Evolutionary conservation across 1,140 invertebrate species (phyloP).

Genomic region (Drosophila parabipectinata): DNA sequence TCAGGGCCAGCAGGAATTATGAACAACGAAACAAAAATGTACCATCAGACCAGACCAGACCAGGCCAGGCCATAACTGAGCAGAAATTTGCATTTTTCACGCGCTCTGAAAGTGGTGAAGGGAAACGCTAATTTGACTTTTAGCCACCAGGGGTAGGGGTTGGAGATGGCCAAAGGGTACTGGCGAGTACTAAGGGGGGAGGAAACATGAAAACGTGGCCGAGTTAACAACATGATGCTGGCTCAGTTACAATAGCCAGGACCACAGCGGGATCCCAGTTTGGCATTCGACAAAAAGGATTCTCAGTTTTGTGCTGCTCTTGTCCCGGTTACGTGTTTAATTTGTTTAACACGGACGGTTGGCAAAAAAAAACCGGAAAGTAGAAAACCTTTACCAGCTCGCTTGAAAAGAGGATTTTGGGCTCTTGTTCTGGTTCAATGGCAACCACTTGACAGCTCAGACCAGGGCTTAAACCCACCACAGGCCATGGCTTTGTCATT

Average conservation of each 20-base stretch:
- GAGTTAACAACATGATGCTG: constrained; percentile 60
- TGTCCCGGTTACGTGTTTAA: constrained; percentile 59
- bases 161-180: constrained; percentile 1
- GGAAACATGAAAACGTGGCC: constrained; percentile 41
- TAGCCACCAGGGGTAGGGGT: constrained; percentile 4
- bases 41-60: constrained; percentile 1
- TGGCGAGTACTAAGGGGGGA: background rate
- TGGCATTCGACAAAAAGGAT: constrained; percentile 53
- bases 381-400: constrained; percentile 5
- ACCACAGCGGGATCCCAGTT: constrained; percentile 38
- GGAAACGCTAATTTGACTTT: constrained; percentile 59
- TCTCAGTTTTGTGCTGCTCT: constrained; percentile 18
- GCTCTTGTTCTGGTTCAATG: constrained; percentile 40
- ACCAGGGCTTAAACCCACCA: constrained; percentile 15
- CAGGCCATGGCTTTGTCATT: constrained; percentile 27
- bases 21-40: constrained; percentile 21
- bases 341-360: constrained; percentile 64
- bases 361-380: constrained; percentile 17
- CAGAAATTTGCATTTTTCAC: constrained; percentile 66
- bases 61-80: background rate
- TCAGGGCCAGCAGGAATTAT: constrained; percentile 49
- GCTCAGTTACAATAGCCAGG: constrained; percentile 40
- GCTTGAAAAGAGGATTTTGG: constrained; percentile 18
- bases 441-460: constrained; percentile 42
- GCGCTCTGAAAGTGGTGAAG: constrained; percentile 23